Evolutionary conservation across 2,888 invertebrate species (phyloP), one percentile per base, ranked within the genome.

Genomic region (Drosophila borealis): DNA sequence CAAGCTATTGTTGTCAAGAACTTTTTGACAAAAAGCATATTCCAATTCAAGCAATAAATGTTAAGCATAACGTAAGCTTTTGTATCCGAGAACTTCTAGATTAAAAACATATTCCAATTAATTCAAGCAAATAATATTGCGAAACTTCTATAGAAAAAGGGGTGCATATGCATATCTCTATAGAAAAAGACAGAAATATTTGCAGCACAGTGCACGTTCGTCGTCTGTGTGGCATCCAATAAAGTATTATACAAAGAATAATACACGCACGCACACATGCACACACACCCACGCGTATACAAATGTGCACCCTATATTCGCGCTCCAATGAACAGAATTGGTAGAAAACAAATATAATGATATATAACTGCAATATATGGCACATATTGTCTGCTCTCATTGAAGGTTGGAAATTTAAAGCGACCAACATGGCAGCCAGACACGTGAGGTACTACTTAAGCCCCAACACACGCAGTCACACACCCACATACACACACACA

Each of bases 381-480:
- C 39, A 61, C 4, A 61, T 42, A 48, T 53, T 60, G 36, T 46
- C 34, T 45, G 42, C 25, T 42, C 34, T 45, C 41, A 34, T 59
- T 62, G 59, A 39, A 50, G 75, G 50, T 48, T 68, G 54, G 60
- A 70, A 65, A 70, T 65, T 77, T 75, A 57, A 81, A 66, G 64
- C 45, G 19, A 33, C 21, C 34, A n/a, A 53, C 37, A 71, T 63
- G 51, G 61, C 54, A 21, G 44, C 37, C 42, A 70, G 57, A 54
- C 84, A 87, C 79, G 74, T 74, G 71, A 81, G 57, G 25, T 13
- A 65, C 50, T 65, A 69, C 75, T 84, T 78, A 78, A 78, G 71
- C 45, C 13, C 4, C 13, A 36, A 9, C 17, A 59, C 60, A 39
- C 48, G 54, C 33, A 39, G 29, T 29, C 29, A 2, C 29, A 29